Percentiles rank a stretch among this genome's conserved stretches.
Conservation (phyloP, 2,797 vertebrate genomes). For the Neostethus bicornis region DNA sequence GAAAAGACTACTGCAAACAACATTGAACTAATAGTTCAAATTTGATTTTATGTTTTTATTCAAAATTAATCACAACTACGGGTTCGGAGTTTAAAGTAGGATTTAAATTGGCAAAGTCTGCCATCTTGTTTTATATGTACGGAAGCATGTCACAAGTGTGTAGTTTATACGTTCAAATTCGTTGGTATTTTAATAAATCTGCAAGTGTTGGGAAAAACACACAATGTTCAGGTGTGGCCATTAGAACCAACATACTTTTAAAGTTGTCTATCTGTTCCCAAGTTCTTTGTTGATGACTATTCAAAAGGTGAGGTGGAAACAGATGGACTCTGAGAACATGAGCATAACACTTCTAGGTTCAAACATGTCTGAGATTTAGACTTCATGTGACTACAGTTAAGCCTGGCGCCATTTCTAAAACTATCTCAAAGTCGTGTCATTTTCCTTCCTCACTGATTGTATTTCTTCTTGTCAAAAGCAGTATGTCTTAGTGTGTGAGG, state of each 20-base stretch:
- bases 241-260: constrained; percentile 18
- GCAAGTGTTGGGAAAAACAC: constrained; percentile 5
- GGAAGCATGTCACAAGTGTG: too few relatives aligned
- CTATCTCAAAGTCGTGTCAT: constrained; percentile 33
- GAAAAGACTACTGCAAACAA: constrained; percentile 1
- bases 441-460: constrained; percentile 24
- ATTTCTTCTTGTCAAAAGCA: constrained; percentile 20
- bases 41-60: constrained; percentile 3
- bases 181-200: too few relatives aligned
- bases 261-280: constrained; percentile 44
- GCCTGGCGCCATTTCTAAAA: constrained; percentile 41
- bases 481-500: too few relatives aligned
- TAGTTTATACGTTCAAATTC: too few relatives aligned
- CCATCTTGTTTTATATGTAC: constrained; percentile 45
- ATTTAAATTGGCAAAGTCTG: constrained; percentile 45
- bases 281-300: constrained; percentile 63
- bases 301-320: constrained; percentile 40
- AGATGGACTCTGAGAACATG: constrained; percentile 57
- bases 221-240: constrained; percentile 41
- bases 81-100: constrained; percentile 28
- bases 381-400: constrained; percentile 51
- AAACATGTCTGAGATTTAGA: constrained; percentile 61
- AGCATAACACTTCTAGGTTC: constrained; percentile 46
- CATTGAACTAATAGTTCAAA: neutral
- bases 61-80: constrained; percentile 12